Evolutionary conservation across 92 coral and sea anemone genomes (phyloP).

Genomic region (Zoanthus solanderi): DNA sequence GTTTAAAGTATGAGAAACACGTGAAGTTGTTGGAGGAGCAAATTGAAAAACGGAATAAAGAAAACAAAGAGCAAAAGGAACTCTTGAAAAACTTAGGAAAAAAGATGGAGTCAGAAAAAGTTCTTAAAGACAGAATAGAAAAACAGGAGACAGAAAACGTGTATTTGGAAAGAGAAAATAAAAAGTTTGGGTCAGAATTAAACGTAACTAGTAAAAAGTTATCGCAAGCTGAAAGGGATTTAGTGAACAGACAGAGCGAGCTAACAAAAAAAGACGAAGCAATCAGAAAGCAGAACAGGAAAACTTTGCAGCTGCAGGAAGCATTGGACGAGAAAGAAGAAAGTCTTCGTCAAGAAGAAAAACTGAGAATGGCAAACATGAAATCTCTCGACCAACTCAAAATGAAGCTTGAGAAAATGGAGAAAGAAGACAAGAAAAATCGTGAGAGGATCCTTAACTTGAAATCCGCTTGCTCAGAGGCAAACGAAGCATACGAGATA

Average conservation of each 20-base stretch:
- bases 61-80: slow-evolving; percentile 38
- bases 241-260: slow-evolving; percentile 61
- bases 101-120: slow-evolving; percentile 56
- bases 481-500: slow-evolving; percentile 90
- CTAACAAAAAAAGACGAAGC: slow-evolving; percentile 60
- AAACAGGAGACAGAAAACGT: slow-evolving; percentile 67
- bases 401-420: slow-evolving; percentile 79
- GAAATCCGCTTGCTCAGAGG: slow-evolving; percentile 91
- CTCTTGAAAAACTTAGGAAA: slow-evolving; percentile 33
- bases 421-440: slow-evolving; percentile 76
- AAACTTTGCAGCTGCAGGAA: slow-evolving; percentile 69
- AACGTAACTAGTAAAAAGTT: slow-evolving; percentile 58
- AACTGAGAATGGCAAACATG: slow-evolving; percentile 87
- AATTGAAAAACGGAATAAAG: slow-evolving; percentile 8
- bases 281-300: slow-evolving; percentile 64
- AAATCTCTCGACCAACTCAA: slow-evolving; percentile 74
- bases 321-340: slow-evolving; percentile 68
- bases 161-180: slow-evolving; percentile 63
- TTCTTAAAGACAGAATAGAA: slow-evolving; percentile 56
- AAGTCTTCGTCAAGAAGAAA: slow-evolving; percentile 70
- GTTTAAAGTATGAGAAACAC: not conserved
- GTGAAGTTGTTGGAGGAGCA: not conserved
- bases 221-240: slow-evolving; percentile 58
- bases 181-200: slow-evolving; percentile 63
- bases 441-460: slow-evolving; percentile 80